Evolutionary conservation across 2,888 invertebrate species (phyloP).

Genomic region (Mimumesa dahlbomi): DNA sequence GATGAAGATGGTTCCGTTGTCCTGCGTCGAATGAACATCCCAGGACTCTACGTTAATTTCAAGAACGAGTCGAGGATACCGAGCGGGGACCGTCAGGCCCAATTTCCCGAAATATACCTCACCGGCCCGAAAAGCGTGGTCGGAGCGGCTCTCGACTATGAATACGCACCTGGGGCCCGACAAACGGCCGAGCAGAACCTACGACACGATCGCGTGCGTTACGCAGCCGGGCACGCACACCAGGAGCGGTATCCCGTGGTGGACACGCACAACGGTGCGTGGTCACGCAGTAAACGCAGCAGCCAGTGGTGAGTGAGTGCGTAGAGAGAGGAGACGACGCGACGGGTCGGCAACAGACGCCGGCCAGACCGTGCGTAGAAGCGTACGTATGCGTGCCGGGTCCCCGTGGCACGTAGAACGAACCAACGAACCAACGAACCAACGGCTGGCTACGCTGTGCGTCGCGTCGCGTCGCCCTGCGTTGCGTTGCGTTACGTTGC

Average conservation of each 20-base stretch:
- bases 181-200: too few species aligned
- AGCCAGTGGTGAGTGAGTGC: conserved; percentile 2
- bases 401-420: conserved; percentile 8
- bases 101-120: too few species aligned
- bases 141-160: too few species aligned
- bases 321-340: not conserved
- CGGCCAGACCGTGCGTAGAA: conserved; percentile 26
- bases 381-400: conserved; percentile 8
- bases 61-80: too few species aligned
- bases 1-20: too few species aligned
- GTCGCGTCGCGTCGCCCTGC: conserved; percentile 49
- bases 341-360: conserved; percentile 8
- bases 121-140: too few species aligned
- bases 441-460: conserved; percentile 2
- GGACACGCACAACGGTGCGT: not conserved
- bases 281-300: not conserved
- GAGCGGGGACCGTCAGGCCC: too few species aligned
- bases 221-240: conserved; percentile 38
- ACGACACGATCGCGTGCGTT: conserved; percentile 68
- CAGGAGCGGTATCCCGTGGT: too few species aligned
- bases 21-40: too few species aligned
- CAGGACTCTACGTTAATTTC: too few species aligned
- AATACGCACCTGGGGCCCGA: too few species aligned
- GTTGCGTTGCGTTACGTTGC: conserved; percentile 7
- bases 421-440: conserved; percentile 12